A percentile compares a stretch with the other conserved stretches of the same genome.
These are phyloP conservation scores for Promerops cafer DNA, from an alignment of 2,113 vertebrate genomes.

Conservation along the genomic window DNA sequence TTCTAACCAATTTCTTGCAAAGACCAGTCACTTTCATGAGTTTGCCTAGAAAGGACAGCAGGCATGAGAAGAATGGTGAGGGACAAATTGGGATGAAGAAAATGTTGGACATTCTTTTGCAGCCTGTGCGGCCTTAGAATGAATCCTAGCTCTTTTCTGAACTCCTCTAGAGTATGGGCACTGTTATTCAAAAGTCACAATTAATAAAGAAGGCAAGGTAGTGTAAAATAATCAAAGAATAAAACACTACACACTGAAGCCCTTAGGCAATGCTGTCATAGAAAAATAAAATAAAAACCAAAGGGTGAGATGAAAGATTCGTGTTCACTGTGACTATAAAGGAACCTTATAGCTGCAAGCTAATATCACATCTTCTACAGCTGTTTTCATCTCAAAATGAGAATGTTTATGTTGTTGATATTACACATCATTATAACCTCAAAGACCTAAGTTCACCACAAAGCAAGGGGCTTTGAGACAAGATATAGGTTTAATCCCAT, in stretches of 20 bases:
- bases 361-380: not conserved
- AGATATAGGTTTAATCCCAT: not conserved
- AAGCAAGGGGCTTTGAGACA: not conserved
- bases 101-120: accelerated
- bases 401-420: not conserved
- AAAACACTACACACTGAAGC: not conserved
- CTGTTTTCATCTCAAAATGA: not conserved
- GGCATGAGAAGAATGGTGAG: not conserved
- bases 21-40: not conserved
- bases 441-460: not conserved
- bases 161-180: not conserved
- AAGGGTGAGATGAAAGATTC: not conserved
- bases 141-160: not conserved
- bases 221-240: not conserved
- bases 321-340: not conserved
- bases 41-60: not conserved
- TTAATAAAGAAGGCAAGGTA: not conserved
- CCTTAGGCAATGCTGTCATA: not conserved
- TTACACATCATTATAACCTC: not conserved
- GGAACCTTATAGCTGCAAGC: not conserved
- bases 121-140: not conserved
- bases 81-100: not conserved
- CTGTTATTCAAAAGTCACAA: not conserved
- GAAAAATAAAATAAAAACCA: not conserved
- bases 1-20: not conserved